Conservation (phyloP, 2,797 vertebrate species). For the Phylloscopus collybita region DNA sequence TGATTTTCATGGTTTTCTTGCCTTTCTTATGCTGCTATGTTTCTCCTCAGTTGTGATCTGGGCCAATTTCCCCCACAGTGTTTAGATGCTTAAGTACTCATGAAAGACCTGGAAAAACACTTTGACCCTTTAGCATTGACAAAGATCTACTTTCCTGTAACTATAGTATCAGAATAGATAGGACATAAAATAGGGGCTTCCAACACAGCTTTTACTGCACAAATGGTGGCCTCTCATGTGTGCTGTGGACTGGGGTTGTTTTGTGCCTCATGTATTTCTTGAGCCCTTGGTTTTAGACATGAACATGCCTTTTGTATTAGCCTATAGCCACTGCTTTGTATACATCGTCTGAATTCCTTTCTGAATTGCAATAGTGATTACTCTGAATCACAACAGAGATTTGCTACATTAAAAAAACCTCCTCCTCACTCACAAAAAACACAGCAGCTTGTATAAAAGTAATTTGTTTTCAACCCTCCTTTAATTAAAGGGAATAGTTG, state of each 20-base stretch:
- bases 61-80: not conserved
- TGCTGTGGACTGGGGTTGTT: not conserved
- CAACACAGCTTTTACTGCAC: not conserved
- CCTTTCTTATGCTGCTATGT: not conserved
- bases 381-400: not conserved
- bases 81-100: not conserved
- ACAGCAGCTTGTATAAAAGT: not conserved
- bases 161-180: not conserved
- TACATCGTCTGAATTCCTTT: not conserved
- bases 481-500: not conserved
- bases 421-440: not conserved
- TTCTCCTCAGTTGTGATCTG: not conserved
- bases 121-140: not conserved
- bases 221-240: not conserved
- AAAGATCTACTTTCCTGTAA: not conserved
- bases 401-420: not conserved
- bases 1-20: not conserved
- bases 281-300: not conserved
- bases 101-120: not conserved
- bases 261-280: not conserved
- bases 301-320: not conserved
- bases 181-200: not conserved
- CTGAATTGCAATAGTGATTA: not conserved
- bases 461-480: not conserved
- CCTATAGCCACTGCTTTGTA: not conserved